Conservation (phyloP, 2,797 vertebrate genomes). For the Malurus leucopterus region DNA sequence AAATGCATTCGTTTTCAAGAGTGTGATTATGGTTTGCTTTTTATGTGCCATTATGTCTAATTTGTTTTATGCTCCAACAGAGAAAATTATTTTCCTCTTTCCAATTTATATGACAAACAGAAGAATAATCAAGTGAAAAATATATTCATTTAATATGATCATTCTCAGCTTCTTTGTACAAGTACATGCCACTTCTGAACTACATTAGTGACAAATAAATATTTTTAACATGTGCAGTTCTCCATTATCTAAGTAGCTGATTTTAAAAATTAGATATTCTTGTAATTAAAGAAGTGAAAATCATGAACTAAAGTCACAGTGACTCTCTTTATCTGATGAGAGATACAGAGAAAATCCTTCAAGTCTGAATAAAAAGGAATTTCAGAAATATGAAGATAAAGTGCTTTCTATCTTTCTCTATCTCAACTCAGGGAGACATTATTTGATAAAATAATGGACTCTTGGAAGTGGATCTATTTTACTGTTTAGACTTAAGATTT, state of each 20-base stretch:
- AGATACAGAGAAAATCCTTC: too few relatives aligned
- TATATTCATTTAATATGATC: slow-evolving; percentile 60
- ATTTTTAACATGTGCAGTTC: neutral
- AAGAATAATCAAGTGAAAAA: slow-evolving; percentile 61
- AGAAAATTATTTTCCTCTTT: slow-evolving; percentile 69
- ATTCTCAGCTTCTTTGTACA: neutral
- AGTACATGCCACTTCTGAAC: slow-evolving; percentile 18
- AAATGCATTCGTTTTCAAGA: slow-evolving; percentile 63
- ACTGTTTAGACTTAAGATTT: neutral
- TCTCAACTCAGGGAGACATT: too few relatives aligned
- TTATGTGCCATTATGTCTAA: slow-evolving; percentile 71
- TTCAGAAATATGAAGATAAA: too few relatives aligned
- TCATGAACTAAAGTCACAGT: neutral
- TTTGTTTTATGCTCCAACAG: slow-evolving; percentile 69
- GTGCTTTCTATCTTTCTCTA: too few relatives aligned
- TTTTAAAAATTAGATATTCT: slow-evolving; percentile 16
- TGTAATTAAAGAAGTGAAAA: slow-evolving; percentile 1
- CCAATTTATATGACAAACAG: slow-evolving; percentile 64
- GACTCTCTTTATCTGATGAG: too few relatives aligned
- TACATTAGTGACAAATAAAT: neutral
- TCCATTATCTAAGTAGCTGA: neutral
- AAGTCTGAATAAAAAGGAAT: too few relatives aligned
- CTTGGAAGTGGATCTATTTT: neutral
- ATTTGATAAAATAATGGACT: too few relatives aligned
- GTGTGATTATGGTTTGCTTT: slow-evolving; percentile 65